Conservation (phyloP, 2,888 invertebrate species). For the Molorchus minor region DNA sequence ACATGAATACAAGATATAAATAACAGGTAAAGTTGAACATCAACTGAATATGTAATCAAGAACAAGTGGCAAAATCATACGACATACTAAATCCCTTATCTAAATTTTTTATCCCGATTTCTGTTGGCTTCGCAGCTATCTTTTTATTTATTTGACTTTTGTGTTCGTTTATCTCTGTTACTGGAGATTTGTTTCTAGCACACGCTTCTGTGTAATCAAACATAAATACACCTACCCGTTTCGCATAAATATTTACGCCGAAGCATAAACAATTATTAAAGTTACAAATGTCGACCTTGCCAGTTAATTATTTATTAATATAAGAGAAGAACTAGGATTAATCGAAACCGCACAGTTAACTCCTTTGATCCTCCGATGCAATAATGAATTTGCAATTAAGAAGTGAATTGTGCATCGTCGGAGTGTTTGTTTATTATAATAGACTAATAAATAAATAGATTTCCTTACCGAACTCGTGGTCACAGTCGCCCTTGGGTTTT, state of each 20-base stretch:
- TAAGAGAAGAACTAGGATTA: slow-evolving; percentile 14
- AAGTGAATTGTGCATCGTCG: slow-evolving; percentile 8
- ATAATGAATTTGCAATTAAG: slow-evolving; percentile 8
- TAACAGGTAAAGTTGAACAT: too few relatives aligned
- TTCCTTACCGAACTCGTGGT: slow-evolving; percentile 57
- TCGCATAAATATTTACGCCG: slow-evolving; percentile 21
- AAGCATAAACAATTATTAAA: slow-evolving; percentile 14
- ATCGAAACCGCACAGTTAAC: slow-evolving; percentile 9
- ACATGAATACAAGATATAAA: too few relatives aligned
- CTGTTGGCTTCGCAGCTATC: too few relatives aligned
- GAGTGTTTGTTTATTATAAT: slow-evolving; percentile 12
- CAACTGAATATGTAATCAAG: too few relatives aligned
- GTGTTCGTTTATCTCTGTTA: too few relatives aligned
- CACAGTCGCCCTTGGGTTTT: slow-evolving; percentile 51
- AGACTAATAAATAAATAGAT: slow-evolving; percentile 8
- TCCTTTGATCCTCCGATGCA: not conserved
- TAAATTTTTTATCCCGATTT: too few relatives aligned
- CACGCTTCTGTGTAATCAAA: not conserved
- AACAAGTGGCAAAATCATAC: too few relatives aligned
- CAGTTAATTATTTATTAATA: slow-evolving; percentile 15
- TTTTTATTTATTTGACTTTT: too few relatives aligned
- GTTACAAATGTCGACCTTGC: slow-evolving; percentile 25
- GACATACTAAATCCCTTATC: too few relatives aligned
- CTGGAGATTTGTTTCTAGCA: too few relatives aligned
- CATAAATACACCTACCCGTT: not conserved